phyloP scores from a whole-genome alignment of 2,888 invertebrate species.

The Nomada hirtipes region DNA sequence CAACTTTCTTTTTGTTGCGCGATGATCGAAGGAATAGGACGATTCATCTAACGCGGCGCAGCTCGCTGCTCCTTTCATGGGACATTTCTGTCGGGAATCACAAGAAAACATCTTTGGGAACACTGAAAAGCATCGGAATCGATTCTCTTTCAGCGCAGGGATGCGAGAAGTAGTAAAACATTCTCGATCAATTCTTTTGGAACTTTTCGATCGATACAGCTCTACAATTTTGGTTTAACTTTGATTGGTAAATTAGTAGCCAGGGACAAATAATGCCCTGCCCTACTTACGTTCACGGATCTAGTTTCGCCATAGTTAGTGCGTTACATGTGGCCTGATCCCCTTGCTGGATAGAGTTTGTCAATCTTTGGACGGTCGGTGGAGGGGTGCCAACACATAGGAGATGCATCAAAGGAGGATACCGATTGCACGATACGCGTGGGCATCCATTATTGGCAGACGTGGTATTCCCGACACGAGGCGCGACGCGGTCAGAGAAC shows the following conservation, averaged over 20 bases:
- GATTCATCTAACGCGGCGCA: conserved; percentile 7
- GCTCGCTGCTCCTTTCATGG: not conserved
- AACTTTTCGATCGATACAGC: not conserved
- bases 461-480: conserved; percentile 50
- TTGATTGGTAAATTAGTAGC: too few species aligned
- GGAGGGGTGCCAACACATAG: not conserved
- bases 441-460: conserved; percentile 58
- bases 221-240: not conserved
- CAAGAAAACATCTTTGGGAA: conserved; percentile 4
- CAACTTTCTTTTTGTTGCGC: not conserved
- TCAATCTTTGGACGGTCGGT: conserved; percentile 26
- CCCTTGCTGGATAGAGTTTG: not conserved
- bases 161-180: conserved; percentile 36
- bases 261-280: not conserved
- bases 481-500: conserved; percentile 55
- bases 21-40: not conserved
- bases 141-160: conserved; percentile 38
- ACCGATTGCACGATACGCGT: conserved; percentile 11
- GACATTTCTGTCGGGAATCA: conserved; percentile 9
- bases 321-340: not conserved
- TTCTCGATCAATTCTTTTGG: conserved; percentile 27
- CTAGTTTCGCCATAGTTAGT: not conserved
- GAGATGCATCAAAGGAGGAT: conserved; percentile 33
- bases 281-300: not conserved
- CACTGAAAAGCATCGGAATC: conserved; percentile 7